These are phyloP conservation scores for Scrobipalpa costella DNA, from an alignment of 2,888 invertebrate genomes.

Conservation along the genomic window DNA sequence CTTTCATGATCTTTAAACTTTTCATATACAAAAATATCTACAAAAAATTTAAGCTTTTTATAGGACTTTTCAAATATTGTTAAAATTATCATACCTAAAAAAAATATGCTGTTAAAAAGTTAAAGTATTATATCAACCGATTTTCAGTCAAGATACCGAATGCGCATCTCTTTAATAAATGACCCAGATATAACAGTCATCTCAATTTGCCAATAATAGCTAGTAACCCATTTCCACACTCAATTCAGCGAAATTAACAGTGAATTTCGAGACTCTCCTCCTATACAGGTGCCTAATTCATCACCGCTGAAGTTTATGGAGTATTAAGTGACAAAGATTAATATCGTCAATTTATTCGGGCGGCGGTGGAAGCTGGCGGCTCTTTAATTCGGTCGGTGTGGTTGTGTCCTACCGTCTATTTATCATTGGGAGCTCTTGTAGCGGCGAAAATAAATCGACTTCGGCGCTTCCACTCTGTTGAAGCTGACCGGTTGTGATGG, in stretches of 20 bases:
- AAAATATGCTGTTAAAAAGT: too few species aligned
- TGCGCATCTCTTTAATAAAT: neutral
- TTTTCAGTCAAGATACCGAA: too few species aligned
- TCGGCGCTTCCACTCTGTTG: slow-evolving; percentile 17
- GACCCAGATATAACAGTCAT: neutral
- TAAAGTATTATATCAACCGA: too few species aligned
- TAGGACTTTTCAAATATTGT: too few species aligned
- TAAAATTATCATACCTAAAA: too few species aligned
- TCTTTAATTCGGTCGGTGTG: slow-evolving; percentile 42
- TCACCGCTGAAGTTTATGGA: slow-evolving; percentile 60
- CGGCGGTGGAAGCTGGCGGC: slow-evolving; percentile 31
- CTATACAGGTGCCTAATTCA: slow-evolving; percentile 54
- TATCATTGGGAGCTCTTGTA: slow-evolving; percentile 27
- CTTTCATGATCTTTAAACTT: too few species aligned
- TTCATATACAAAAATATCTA: too few species aligned
- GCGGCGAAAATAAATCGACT: slow-evolving; percentile 28
- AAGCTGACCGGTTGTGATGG: slow-evolving; percentile 23
- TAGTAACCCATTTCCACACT: neutral
- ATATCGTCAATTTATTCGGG: slow-evolving; percentile 60
- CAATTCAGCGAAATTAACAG: slow-evolving; percentile 18
- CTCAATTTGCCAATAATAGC: slow-evolving; percentile 8
- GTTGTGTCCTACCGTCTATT: slow-evolving; percentile 30
- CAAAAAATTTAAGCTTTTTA: too few species aligned
- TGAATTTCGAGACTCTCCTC: slow-evolving; percentile 35
- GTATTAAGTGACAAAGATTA: slow-evolving; percentile 70